phyloP scores from a whole-genome alignment of 1,140 invertebrate genomes.

The Piezodorus guildinii region DNA sequence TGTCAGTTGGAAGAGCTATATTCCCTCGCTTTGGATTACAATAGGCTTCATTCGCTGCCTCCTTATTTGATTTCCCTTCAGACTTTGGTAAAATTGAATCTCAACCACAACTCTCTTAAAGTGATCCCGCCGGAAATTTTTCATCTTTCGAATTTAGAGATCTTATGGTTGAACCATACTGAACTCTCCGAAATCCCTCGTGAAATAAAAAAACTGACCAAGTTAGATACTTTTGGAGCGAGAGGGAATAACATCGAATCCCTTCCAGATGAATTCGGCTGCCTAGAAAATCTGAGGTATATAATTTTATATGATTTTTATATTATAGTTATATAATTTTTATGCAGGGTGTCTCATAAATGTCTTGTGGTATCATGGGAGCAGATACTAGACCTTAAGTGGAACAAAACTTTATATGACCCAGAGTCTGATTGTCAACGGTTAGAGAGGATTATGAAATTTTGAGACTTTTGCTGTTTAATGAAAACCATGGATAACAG shows the following conservation, averaged over 20 bases:
- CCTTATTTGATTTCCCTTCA: conserved; percentile 1
- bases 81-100: conserved; percentile 3
- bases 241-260: conserved; percentile 1
- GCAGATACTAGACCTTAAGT: no score
- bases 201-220: not conserved
- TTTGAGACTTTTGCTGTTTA: no score
- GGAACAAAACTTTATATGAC: no score
- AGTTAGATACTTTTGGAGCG: conserved; percentile 12
- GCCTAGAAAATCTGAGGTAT: conserved; percentile 11
- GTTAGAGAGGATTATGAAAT: no score
- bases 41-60: not conserved
- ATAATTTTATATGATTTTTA: not conserved
- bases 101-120: conserved; percentile 13
- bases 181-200: not conserved
- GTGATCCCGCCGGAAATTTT: conserved; percentile 2
- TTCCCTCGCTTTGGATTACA: conserved; percentile 10
- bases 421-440: no score
- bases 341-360: no score
- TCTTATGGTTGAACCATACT: conserved; percentile 14
- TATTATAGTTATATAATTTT: no score
- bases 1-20: not conserved
- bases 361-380: no score
- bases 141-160: not conserved
- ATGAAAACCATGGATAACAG: no score
- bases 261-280: conserved; percentile 6